These are phyloP conservation scores for Corydoras maculifer DNA, from an alignment of 2,113 vertebrate species.

Conservation along the genomic window DNA sequence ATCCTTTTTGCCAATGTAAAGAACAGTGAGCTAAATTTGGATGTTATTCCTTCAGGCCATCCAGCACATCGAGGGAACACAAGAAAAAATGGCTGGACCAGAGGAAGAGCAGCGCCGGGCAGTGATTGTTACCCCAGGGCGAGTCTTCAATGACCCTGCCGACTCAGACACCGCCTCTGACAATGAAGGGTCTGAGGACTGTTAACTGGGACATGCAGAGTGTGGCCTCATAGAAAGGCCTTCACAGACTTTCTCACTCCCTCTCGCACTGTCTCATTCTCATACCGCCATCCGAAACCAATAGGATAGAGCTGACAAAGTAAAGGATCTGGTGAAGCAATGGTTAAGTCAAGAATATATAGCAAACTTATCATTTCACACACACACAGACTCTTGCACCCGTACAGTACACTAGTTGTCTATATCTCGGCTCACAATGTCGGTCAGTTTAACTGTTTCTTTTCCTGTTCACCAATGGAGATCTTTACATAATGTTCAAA, in stretches of 20 bases:
- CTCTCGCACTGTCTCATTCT: constrained; percentile 18
- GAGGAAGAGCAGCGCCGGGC: constrained; percentile 86
- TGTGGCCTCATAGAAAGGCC: too few species aligned
- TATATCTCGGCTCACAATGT: constrained; percentile 18
- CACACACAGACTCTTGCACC: constrained; percentile 18
- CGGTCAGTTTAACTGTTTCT: not conserved
- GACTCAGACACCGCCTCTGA: constrained; percentile 87
- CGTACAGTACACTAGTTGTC: constrained; percentile 27
- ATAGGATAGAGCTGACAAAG: constrained; percentile 25
- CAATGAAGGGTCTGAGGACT: constrained; percentile 78
- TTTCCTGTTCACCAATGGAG: not conserved
- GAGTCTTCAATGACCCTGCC: constrained; percentile 66
- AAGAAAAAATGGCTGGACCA: constrained; percentile 72
- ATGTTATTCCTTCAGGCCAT: constrained; percentile 73
- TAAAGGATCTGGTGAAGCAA: constrained; percentile 20
- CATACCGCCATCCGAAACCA: constrained; percentile 38
- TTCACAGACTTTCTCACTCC: constrained; percentile 26
- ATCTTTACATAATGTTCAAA: constrained; percentile 7
- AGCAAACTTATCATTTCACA: constrained; percentile 4
- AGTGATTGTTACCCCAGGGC: constrained; percentile 80
- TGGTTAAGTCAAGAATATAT: not conserved
- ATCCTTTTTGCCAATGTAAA: too few species aligned
- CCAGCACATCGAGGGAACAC: constrained; percentile 97
- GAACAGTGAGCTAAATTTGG: not conserved
- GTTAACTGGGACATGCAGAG: too few species aligned